Conservation (phyloP, 2,797 vertebrate species). For the Falco biarmicus region DNA sequence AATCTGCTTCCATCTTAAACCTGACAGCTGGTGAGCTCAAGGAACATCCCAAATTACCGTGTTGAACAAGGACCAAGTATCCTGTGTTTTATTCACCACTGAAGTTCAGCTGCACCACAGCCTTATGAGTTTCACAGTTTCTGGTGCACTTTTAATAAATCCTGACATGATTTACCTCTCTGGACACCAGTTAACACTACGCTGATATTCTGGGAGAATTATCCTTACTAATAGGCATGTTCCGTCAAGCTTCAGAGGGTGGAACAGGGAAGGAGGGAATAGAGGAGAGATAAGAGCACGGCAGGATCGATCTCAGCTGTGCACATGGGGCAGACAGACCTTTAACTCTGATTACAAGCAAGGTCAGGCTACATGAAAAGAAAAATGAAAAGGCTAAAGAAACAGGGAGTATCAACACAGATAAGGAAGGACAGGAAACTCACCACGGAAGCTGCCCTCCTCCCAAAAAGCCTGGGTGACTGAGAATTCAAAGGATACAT, state of each 20-base stretch:
- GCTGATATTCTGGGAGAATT: not conserved
- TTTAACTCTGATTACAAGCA: not conserved
- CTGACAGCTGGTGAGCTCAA: not conserved
- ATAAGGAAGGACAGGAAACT: not conserved
- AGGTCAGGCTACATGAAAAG: not conserved
- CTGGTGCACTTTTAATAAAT: not conserved
- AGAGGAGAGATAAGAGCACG: not conserved
- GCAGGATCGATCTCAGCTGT: not conserved
- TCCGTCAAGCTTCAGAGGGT: not conserved
- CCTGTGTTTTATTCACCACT: not conserved
- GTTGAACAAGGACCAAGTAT: too few species aligned
- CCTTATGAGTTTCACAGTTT: not conserved
- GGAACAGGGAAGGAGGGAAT: not conserved
- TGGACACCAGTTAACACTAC: not conserved
- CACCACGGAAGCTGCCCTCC: not conserved
- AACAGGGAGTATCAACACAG: not conserved
- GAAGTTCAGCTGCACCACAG: fast-evolving
- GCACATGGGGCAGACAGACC: fast-evolving
- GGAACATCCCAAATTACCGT: fast-evolving
- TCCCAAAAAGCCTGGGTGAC: not conserved
- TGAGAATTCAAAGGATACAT: slow-evolving; percentile 89
- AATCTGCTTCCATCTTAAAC: not conserved
- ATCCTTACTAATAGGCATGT: not conserved
- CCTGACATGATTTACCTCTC: not conserved
- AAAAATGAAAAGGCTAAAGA: not conserved